Evolutionary conservation across 2,888 invertebrate species (phyloP).

Genomic region (Melanchra persicariae): DNA sequence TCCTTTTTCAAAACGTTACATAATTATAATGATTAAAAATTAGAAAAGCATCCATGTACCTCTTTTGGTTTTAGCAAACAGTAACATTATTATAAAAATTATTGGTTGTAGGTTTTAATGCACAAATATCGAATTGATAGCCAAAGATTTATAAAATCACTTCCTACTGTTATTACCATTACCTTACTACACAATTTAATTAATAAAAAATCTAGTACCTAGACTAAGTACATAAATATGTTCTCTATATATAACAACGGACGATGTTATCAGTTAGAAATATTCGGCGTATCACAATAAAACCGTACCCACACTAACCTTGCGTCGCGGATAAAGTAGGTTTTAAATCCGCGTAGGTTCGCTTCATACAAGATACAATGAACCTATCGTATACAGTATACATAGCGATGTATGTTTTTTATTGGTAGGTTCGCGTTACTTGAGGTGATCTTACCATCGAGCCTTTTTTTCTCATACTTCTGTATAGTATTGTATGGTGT

Average conservation of each 20-base stretch:
- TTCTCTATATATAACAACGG: background rate
- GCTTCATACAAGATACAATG: constrained; percentile 3
- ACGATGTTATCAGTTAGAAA: constrained; percentile 44
- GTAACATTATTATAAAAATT: no score
- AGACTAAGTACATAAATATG: background rate
- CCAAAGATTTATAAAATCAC: background rate
- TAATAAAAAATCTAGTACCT: constrained; percentile 18
- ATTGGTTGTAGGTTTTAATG: no score
- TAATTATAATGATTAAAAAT: no score
- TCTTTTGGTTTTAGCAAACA: no score
- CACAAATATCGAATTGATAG: background rate
- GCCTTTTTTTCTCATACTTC: no score
- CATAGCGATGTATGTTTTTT: background rate
- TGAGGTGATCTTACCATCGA: no score
- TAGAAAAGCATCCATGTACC: no score
- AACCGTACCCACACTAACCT: constrained; percentile 36
- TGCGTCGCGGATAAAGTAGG: constrained; percentile 18
- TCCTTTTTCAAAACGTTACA: no score
- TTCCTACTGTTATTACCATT: background rate
- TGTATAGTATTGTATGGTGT: no score
- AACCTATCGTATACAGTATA: background rate
- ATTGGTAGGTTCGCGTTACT: background rate
- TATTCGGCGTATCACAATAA: constrained; percentile 48
- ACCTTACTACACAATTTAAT: constrained; percentile 2
- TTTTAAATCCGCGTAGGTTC: background rate